A percentile compares a stretch with the other conserved stretches of the same genome.
Conservation (phyloP, 2,888 invertebrate species). For the Phorcus lineatus region DNA sequence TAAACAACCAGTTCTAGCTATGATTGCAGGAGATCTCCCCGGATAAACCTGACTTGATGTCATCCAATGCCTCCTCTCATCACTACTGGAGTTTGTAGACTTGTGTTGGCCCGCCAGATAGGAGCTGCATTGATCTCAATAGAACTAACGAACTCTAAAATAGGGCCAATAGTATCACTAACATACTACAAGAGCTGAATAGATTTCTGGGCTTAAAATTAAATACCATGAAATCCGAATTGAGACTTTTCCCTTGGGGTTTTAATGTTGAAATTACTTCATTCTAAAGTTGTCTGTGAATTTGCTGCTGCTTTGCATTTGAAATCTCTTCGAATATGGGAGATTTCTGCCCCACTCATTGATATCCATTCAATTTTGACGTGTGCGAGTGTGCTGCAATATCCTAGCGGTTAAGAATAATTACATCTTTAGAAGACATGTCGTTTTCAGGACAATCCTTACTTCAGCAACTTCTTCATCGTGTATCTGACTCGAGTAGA, state of each 20-base stretch:
- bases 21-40: background rate
- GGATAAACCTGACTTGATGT: background rate
- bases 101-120: background rate
- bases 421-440: too few species aligned
- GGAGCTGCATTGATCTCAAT: background rate
- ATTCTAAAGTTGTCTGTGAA: background rate
- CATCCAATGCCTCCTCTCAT: background rate
- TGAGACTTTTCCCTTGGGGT: background rate
- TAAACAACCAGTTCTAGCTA: background rate
- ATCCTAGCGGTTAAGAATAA: too few species aligned
- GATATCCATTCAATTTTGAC: too few species aligned
- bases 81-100: background rate
- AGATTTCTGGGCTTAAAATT: background rate
- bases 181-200: background rate
- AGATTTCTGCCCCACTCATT: too few species aligned
- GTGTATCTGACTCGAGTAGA: too few species aligned
- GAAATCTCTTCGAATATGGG: background rate
- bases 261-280: conserved; percentile 4
- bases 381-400: too few species aligned
- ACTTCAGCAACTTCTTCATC: too few species aligned
- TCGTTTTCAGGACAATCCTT: too few species aligned
- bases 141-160: conserved; percentile 7
- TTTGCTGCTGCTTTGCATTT: background rate
- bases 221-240: background rate
- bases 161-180: background rate